These are phyloP conservation scores for Drosophila repletoides DNA, from an alignment of 1,140 invertebrate genomes.

Conservation along the genomic window DNA sequence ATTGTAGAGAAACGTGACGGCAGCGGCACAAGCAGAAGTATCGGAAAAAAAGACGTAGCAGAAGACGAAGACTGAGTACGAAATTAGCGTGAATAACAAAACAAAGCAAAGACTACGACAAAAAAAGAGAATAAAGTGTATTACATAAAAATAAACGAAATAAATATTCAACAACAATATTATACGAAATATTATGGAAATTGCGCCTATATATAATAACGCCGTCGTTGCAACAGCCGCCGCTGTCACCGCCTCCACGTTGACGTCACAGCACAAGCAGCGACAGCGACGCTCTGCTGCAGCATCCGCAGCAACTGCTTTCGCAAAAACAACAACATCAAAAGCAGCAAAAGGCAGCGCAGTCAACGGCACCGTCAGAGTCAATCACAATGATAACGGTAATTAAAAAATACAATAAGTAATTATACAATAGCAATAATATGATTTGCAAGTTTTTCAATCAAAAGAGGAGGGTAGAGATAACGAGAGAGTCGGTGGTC, in stretches of 20 bases:
- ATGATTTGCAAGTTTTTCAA: not conserved
- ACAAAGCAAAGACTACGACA: conserved; percentile 39
- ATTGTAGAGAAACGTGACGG: conserved; percentile 76
- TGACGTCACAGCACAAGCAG: conserved; percentile 42
- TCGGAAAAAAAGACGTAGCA: conserved; percentile 45
- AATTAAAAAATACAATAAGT: conserved; percentile 30
- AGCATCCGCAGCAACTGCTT: conserved; percentile 19
- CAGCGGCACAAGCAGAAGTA: too few species aligned
- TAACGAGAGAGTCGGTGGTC: not conserved
- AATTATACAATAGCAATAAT: conserved; percentile 9
- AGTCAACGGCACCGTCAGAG: not conserved
- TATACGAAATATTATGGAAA: conserved; percentile 71
- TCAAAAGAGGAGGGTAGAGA: not conserved
- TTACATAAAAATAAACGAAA: conserved; percentile 43
- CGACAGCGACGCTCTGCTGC: conserved; percentile 21
- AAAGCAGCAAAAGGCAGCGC: conserved; percentile 1
- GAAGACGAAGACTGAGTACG: conserved; percentile 30
- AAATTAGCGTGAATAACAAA: conserved; percentile 45
- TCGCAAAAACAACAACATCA: conserved; percentile 26
- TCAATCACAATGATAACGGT: conserved; percentile 64
- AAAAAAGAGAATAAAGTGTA: conserved; percentile 53
- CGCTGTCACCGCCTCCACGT: conserved; percentile 45
- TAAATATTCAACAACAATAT: not conserved
- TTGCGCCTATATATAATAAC: conserved; percentile 65
- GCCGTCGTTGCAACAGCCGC: conserved; percentile 57